phyloP scores from a whole-genome alignment of 2,797 vertebrate species.

The Trematomus bernacchii region DNA sequence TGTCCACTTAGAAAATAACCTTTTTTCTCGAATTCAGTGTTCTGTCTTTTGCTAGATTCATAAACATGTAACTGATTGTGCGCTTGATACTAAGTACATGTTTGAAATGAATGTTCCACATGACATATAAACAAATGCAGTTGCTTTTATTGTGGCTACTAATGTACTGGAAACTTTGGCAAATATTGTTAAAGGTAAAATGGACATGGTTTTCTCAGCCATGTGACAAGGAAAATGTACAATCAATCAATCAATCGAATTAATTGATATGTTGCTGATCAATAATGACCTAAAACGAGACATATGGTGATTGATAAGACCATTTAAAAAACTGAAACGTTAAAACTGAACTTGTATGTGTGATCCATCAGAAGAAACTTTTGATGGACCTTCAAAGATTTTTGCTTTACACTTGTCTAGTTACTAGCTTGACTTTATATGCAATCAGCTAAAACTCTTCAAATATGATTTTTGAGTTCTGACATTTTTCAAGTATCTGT shows the following conservation, averaged over 20 bases:
- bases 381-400: neutral
- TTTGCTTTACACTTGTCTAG: neutral
- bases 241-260: neutral
- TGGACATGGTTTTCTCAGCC: conserved; percentile 1
- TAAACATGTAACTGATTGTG: neutral
- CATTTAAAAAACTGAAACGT: neutral
- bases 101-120: too few relatives aligned
- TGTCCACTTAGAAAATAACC: neutral
- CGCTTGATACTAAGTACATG: too few relatives aligned
- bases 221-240: neutral
- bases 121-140: too few relatives aligned
- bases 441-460: conserved; percentile 3
- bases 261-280: neutral
- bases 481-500: neutral
- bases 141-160: neutral
- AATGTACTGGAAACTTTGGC: neutral
- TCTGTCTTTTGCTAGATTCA: neutral
- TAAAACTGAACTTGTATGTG: neutral
- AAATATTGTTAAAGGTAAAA: conserved; percentile 17
- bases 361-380: neutral
- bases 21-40: neutral
- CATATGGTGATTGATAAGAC: neutral
- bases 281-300: neutral
- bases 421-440: neutral
- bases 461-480: neutral